phyloP scores from a whole-genome alignment of 2,888 invertebrate genomes.

The Vannuccia rotundouncinata region DNA sequence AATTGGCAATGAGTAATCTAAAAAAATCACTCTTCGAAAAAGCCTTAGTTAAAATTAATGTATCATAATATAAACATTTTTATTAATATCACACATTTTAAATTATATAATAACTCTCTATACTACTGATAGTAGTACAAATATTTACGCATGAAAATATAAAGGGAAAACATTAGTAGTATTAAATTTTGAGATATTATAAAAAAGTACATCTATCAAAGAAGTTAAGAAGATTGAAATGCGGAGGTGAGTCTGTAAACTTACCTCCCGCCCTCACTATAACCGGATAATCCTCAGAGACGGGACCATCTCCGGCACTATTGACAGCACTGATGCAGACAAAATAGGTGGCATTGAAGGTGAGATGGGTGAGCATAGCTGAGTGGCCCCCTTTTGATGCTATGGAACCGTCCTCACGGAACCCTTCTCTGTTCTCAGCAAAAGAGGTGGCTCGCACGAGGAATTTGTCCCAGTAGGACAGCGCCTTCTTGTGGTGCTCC shows the following conservation, averaged over 20 bases:
- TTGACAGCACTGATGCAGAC: conserved; percentile 64
- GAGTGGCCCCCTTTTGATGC: not conserved
- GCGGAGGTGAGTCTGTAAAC: not conserved
- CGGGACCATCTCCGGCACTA: conserved; percentile 33
- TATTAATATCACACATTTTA: too few relatives aligned
- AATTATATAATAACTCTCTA: too few relatives aligned
- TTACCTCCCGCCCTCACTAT: conserved; percentile 32
- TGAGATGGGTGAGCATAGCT: conserved; percentile 68
- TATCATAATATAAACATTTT: too few relatives aligned
- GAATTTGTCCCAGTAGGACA: conserved; percentile 31
- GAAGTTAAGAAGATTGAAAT: too few relatives aligned
- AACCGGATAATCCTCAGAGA: conserved; percentile 33
- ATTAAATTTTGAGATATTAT: not conserved
- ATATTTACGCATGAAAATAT: not conserved
- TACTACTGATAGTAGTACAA: too few relatives aligned
- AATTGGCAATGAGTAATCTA: too few relatives aligned
- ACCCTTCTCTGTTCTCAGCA: not conserved
- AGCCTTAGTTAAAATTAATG: too few relatives aligned
- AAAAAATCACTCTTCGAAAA: too few relatives aligned
- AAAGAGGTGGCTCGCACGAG: not conserved
- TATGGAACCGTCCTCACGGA: too few relatives aligned
- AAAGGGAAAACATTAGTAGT: not conserved
- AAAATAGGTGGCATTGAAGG: conserved; percentile 84
- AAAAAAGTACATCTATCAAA: not conserved
- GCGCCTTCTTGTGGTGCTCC: not conserved